Conservation (phyloP, 2,113 vertebrate genomes). For the Oriolus oriolus region DNA sequence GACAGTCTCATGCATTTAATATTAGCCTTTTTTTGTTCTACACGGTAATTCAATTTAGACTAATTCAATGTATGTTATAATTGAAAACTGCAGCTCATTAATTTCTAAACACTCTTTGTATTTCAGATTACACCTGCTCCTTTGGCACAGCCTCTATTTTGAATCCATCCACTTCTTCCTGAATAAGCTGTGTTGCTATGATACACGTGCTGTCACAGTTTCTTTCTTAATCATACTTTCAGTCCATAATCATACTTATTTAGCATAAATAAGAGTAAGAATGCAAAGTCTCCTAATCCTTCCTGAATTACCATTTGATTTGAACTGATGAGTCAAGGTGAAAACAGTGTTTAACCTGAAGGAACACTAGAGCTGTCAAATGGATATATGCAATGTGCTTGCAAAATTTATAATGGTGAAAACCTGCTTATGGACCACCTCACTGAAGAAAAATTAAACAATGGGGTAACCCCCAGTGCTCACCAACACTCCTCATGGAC, state of each 20-base stretch:
- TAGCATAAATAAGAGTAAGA: conserved; percentile 39
- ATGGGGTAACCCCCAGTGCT: not conserved
- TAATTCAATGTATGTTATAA: conserved; percentile 33
- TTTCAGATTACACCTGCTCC: conserved; percentile 52
- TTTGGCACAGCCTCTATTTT: conserved; percentile 32
- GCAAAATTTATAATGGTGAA: not conserved
- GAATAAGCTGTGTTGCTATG: conserved; percentile 67
- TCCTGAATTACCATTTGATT: not conserved
- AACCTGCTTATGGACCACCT: not conserved
- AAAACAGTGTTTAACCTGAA: not conserved
- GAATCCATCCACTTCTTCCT: conserved; percentile 34
- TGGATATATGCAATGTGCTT: not conserved
- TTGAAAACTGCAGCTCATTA: conserved; percentile 42
- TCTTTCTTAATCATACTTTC: conserved; percentile 45
- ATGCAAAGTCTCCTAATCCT: not conserved
- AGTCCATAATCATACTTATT: conserved; percentile 34
- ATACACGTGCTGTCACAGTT: conserved; percentile 55
- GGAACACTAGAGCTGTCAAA: not conserved
- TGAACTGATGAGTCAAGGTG: not conserved
- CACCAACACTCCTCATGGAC: not conserved
- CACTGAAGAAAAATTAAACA: not conserved
- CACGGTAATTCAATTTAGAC: conserved; percentile 26
- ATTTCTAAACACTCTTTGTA: conserved; percentile 25
- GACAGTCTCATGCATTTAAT: not conserved
- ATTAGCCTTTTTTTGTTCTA: conserved; percentile 25